Evolutionary conservation across 2,888 invertebrate species (phyloP), one percentile per base, ranked within the genome.

Genomic region (Megamerina dolium): DNA sequence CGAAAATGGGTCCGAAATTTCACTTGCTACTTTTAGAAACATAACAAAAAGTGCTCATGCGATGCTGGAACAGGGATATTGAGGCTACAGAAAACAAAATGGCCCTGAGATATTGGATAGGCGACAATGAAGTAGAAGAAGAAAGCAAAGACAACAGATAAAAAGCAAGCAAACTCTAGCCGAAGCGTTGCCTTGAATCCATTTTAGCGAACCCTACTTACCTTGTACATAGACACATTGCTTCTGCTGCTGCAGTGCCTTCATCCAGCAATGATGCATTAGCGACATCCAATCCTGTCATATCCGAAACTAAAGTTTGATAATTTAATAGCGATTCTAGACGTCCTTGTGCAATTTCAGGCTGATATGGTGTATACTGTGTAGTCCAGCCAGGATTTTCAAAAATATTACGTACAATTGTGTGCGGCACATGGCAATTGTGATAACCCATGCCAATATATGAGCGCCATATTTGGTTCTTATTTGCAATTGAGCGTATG

Each of bases 331-430:
- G 75, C 50, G 94, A 85, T 70, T 99, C 97, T 41, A 99, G 74
- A 31, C 99, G 79, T 2, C 99, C 99, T 74, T 99, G 99, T 0
- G 97, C 85, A 30, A 99, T 85, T 77, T 99, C 99, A 6, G 99
- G 94, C 70, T 99, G 99, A 70, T 97, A 97, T 0, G 97, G 97
- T 0, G 97, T 97, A 64, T 97, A 97, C 63, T 95, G 95, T 0
- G 97, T 97, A 0, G 93, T 93, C 94, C 97, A 99, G 73, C 97
- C 99, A 36, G 99, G 97, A 75, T 99, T 99, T 76, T 99, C 97
- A 61, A 99, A 94, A 60, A 99, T 83, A 67, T 99, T 99, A 43
- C 99, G 77, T 77, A 90, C 80, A 48, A 99, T 97, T 0, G 94
- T 87, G 57, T 91, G 89, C 0, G 99, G 99, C 2, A 94, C 90